A percentile compares a stretch with the other conserved stretches of the same genome.
Conservation (phyloP, 2,797 vertebrate species). For the Enteromius viviparus region DNA sequence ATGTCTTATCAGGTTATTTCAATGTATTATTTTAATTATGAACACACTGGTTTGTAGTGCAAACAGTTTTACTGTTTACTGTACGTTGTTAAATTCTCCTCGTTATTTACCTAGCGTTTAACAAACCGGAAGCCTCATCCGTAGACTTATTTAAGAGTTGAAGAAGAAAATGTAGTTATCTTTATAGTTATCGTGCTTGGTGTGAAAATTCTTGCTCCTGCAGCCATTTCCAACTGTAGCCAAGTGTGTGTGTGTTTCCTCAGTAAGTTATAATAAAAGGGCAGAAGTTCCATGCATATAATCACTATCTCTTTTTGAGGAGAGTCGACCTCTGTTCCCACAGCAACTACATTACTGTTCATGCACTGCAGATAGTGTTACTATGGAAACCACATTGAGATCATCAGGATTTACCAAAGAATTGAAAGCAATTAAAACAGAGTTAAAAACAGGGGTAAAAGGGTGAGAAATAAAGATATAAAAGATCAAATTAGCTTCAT, state of each 20-base stretch:
- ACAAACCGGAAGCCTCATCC: too few species aligned
- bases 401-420: conserved; percentile 27
- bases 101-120: too few species aligned
- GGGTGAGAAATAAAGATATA: conserved; percentile 1
- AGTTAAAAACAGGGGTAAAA: neutral
- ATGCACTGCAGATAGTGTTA: conserved; percentile 33
- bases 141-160: too few species aligned
- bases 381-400: conserved; percentile 48
- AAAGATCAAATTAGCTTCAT: conserved; percentile 6
- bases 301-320: conserved; percentile 36
- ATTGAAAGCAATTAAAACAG: conserved; percentile 38
- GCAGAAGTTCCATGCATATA: conserved; percentile 21
- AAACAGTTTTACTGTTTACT: too few species aligned
- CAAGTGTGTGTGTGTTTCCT: neutral
- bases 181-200: too few species aligned
- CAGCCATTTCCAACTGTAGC: neutral
- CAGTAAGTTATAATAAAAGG: conserved; percentile 17
- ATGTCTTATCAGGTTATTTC: too few species aligned
- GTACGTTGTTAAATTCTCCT: too few species aligned
- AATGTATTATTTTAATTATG: too few species aligned
- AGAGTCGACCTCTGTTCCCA: conserved; percentile 36
- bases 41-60: too few species aligned
- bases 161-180: too few species aligned
- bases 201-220: neutral
- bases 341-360: conserved; percentile 30